Percentiles rank a stretch among this genome's conserved stretches.
Evolutionary conservation across 2,113 vertebrate species (phyloP).

Genomic region (Melanostigma gelatinosum): DNA sequence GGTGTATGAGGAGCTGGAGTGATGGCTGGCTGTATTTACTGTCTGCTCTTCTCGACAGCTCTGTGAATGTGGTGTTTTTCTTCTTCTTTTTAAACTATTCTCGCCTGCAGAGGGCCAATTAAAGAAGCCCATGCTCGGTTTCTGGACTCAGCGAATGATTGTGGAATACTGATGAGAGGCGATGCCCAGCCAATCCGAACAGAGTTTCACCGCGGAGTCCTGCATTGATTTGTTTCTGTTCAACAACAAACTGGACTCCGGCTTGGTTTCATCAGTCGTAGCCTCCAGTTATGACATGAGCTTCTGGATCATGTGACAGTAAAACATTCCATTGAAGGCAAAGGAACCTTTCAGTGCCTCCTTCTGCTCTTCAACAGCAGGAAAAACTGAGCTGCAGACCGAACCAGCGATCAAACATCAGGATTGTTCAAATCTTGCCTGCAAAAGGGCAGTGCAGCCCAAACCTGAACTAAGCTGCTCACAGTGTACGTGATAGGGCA

Average conservation of each 20-base stretch:
- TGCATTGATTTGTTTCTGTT: constrained; percentile 62
- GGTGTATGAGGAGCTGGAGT: constrained; percentile 40
- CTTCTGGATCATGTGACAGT: not conserved
- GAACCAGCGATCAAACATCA: constrained; percentile 33
- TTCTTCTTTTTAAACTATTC: constrained; percentile 46
- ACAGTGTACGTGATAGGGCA: constrained; percentile 23
- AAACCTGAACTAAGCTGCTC: not conserved
- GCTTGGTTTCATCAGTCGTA: not conserved
- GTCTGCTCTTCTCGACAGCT: constrained; percentile 58
- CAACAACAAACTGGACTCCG: not conserved
- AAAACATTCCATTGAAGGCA: not conserved
- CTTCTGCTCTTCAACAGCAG: constrained; percentile 11
- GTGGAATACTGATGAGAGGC: constrained; percentile 75
- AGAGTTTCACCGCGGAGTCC: constrained; percentile 40
- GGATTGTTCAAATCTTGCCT: constrained; percentile 34
- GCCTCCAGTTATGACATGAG: not conserved
- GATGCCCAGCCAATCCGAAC: constrained; percentile 51
- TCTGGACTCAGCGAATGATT: constrained; percentile 50
- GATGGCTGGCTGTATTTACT: constrained; percentile 66
- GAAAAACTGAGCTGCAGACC: constrained; percentile 30
- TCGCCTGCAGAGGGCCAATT: constrained; percentile 74
- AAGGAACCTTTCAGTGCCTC: not conserved
- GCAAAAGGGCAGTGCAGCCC: constrained; percentile 35
- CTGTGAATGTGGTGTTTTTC: constrained; percentile 52
- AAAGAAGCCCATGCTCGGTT: constrained; percentile 50